Evolutionary conservation across 1,140 invertebrate genomes (phyloP).

Genomic region (Heliconius congener): DNA sequence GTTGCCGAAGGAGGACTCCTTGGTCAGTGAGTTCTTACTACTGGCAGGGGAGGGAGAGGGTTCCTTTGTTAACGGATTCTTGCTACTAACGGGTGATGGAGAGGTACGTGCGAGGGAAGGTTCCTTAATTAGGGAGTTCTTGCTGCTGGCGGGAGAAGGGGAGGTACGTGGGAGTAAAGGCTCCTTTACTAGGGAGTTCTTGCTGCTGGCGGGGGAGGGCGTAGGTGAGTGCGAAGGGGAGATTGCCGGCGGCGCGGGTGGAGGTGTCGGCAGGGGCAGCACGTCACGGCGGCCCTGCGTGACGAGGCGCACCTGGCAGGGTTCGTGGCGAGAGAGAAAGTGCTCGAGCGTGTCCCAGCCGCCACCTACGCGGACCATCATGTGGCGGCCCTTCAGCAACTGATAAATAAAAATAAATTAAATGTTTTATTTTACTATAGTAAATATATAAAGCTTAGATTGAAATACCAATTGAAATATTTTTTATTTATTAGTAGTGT

Average conservation of each 20-base stretch:
- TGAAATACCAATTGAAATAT: no score
- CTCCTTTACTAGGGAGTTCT: constrained; percentile 40
- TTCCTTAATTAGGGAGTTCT: constrained; percentile 41
- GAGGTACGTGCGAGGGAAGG: constrained; percentile 40
- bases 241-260: constrained; percentile 40
- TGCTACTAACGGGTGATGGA: constrained; percentile 44
- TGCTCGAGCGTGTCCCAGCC: constrained; percentile 96
- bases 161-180: constrained; percentile 25
- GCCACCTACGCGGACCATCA: constrained; percentile 97
- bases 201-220: constrained; percentile 46
- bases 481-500: no score
- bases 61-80: constrained; percentile 39
- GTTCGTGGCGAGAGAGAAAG: constrained; percentile 94
- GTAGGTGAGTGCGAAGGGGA: constrained; percentile 20
- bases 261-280: constrained; percentile 68
- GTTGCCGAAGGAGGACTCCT: constrained; percentile 42
- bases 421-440: not conserved
- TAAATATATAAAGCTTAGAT: no score
- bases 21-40: constrained; percentile 44
- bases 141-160: constrained; percentile 37
- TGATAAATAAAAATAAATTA: constrained; percentile 57
- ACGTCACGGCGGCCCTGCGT: constrained; percentile 76
- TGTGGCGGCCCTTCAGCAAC: constrained; percentile 92
- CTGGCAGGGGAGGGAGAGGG: constrained; percentile 34
- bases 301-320: constrained; percentile 90